A percentile compares a stretch with the other conserved stretches of the same genome.
These are phyloP conservation scores for Bombus sibiricus DNA, from an alignment of 1,140 invertebrate genomes.

Conservation along the genomic window DNA sequence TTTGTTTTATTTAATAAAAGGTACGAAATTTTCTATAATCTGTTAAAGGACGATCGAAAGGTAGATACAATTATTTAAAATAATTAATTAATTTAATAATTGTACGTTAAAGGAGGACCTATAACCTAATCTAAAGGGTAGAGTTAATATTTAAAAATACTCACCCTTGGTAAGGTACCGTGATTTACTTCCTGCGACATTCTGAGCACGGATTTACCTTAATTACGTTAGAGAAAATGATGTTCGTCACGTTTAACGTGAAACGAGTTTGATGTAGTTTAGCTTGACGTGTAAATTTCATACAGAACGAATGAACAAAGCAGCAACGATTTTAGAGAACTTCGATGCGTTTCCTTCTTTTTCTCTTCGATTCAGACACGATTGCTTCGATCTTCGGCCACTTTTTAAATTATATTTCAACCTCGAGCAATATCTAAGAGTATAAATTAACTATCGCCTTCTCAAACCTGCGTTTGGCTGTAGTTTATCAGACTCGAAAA, in stretches of 20 bases:
- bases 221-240: background rate
- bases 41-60: background rate
- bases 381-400: no score
- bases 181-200: slow-evolving; percentile 25
- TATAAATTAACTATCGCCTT: no score
- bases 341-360: background rate
- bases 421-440: background rate
- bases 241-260: background rate
- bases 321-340: background rate
- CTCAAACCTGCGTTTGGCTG: no score
- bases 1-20: background rate
- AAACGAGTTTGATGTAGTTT: background rate
- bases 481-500: background rate
- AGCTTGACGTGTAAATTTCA: background rate
- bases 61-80: background rate
- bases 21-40: background rate
- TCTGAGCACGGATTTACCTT: background rate
- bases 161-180: slow-evolving; percentile 33
- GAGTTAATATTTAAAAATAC: background rate
- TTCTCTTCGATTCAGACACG: background rate
- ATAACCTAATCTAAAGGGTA: background rate
- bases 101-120: background rate
- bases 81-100: background rate
- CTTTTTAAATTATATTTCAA: background rate
- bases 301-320: background rate